Evolutionary conservation across 1,140 invertebrate species (phyloP).

Genomic region (Papilio dardanus): DNA sequence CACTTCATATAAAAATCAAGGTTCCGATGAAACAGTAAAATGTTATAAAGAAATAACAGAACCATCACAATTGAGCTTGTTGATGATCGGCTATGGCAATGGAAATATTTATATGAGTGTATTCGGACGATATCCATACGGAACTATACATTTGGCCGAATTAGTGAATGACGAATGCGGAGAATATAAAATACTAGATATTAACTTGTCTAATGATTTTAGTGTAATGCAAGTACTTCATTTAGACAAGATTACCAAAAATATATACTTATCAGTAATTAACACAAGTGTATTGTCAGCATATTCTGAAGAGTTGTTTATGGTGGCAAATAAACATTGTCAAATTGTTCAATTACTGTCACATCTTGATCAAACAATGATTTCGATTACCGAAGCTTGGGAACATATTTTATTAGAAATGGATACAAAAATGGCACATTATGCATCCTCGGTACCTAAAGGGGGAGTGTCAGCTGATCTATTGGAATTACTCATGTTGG

Average conservation of each 20-base stretch:
- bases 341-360: slow-evolving; percentile 86
- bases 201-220: slow-evolving; percentile 84
- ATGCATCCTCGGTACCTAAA: slow-evolving; percentile 90
- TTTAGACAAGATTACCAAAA: slow-evolving; percentile 77
- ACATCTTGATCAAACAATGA: slow-evolving; percentile 90
- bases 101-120: slow-evolving; percentile 90
- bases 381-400: slow-evolving; percentile 95
- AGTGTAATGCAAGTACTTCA: slow-evolving; percentile 84
- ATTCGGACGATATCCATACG: slow-evolving; percentile 93
- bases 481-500: slow-evolving; percentile 94
- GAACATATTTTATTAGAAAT: slow-evolving; percentile 97
- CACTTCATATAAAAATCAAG: slow-evolving; percentile 73
- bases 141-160: slow-evolving; percentile 85
- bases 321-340: slow-evolving; percentile 88
- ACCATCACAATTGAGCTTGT: slow-evolving; percentile 88
- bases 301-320: slow-evolving; percentile 86
- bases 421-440: slow-evolving; percentile 95
- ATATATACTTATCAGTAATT: slow-evolving; percentile 83
- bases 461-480: slow-evolving; percentile 95
- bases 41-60: slow-evolving; percentile 86
- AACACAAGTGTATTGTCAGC: slow-evolving; percentile 87
- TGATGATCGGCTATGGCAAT: slow-evolving; percentile 90
- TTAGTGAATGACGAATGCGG: slow-evolving; percentile 81
- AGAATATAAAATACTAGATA: slow-evolving; percentile 84
- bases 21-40: slow-evolving; percentile 82